Percentiles rank a stretch among this genome's conserved stretches.
Evolutionary conservation across 2,797 vertebrate genomes (phyloP).

Genomic region (Tinamus major): DNA sequence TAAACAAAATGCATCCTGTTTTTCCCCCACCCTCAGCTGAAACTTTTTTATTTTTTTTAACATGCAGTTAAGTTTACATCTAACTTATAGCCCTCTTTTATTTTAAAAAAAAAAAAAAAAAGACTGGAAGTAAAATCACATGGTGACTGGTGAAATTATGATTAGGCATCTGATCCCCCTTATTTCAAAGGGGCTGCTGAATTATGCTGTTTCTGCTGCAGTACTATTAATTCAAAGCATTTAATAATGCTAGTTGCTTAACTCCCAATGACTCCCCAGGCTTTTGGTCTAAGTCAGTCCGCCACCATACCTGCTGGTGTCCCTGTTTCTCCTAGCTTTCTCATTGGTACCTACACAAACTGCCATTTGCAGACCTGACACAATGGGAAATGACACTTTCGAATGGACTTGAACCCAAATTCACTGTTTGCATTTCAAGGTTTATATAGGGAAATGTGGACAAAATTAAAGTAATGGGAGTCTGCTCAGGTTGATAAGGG

Average conservation of each 20-base stretch:
- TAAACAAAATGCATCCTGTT: neutral
- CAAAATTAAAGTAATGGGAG: neutral
- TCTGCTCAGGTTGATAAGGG: neutral
- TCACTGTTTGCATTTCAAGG: too few relatives aligned
- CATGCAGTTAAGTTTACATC: neutral
- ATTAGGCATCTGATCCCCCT: neutral
- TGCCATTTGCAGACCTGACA: neutral
- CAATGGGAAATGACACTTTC: too few relatives aligned
- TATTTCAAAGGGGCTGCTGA: neutral
- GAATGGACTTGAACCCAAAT: too few relatives aligned
- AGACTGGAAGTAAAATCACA: neutral
- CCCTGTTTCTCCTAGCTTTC: neutral
- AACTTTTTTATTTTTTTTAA: neutral
- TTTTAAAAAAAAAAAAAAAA: neutral
- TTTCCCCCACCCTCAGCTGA: neutral
- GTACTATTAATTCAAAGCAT: neutral
- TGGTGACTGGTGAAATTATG: neutral
- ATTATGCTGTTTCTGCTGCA: neutral
- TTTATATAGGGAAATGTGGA: too few relatives aligned
- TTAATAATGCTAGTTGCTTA: neutral
- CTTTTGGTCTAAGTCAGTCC: neutral
- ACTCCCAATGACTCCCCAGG: rapidly evolving
- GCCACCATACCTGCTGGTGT: neutral
- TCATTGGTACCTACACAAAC: neutral
- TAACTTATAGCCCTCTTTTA: neutral